Conservation (phyloP, 1,140 invertebrate genomes). For the Drosophila simulans region DNA sequence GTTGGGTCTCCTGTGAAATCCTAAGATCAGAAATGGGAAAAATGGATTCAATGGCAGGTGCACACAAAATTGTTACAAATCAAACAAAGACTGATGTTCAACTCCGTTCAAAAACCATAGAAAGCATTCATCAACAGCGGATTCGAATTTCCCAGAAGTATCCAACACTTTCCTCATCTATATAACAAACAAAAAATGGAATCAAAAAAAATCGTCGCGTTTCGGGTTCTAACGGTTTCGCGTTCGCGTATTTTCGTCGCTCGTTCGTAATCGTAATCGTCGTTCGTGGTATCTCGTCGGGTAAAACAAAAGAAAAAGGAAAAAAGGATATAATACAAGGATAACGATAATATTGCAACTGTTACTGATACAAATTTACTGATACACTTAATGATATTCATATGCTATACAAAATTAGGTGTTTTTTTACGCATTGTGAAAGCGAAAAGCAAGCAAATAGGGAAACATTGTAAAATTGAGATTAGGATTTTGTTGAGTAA, state of each 20-base stretch:
- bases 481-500: conserved; percentile 67
- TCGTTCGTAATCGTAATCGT: conserved; percentile 69
- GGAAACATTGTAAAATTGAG: conserved; percentile 43
- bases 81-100: conserved; percentile 64
- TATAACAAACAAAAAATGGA: conserved; percentile 11
- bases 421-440: conserved; percentile 45
- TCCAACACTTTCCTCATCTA: conserved; percentile 57
- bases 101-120: conserved; percentile 54
- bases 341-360: conserved; percentile 67
- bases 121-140: conserved; percentile 32
- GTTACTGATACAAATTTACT: conserved; percentile 77
- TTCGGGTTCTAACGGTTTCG: conserved; percentile 83
- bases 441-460: conserved; percentile 13
- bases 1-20: conserved; percentile 61
- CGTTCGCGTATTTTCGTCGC: conserved; percentile 83
- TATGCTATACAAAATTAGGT: conserved; percentile 63
- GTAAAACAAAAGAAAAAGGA: conserved; percentile 32
- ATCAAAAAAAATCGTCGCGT: conserved; percentile 64
- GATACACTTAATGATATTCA: conserved; percentile 68
- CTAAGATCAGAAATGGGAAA: conserved; percentile 19
- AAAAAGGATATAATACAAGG: conserved; percentile 63
- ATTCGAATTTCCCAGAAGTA: conserved; percentile 43
- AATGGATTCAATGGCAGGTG: conserved; percentile 10
- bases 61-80: conserved; percentile 34
- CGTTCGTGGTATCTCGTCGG: conserved; percentile 63